Percentiles rank a stretch among this genome's conserved stretches.
These are phyloP conservation scores for Stigmatopora argus DNA, from an alignment of 2,113 vertebrate genomes.

Conservation along the genomic window DNA sequence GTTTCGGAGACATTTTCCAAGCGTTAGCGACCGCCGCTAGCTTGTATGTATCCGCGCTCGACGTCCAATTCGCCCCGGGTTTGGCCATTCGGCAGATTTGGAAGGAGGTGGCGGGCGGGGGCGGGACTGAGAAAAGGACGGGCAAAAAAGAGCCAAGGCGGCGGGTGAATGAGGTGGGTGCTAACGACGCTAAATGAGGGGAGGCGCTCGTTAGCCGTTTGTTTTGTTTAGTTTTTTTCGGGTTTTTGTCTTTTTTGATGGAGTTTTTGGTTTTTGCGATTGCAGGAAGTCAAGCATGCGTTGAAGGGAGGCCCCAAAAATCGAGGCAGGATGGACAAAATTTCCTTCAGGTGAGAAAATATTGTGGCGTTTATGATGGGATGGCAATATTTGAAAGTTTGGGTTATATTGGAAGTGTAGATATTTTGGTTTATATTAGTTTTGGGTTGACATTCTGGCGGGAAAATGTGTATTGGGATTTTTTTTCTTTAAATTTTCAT, in stretches of 20 bases:
- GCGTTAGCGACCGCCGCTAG: slow-evolving; percentile 5
- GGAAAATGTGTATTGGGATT: too few species aligned
- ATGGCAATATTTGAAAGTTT: too few species aligned
- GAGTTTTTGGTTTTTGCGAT: not conserved
- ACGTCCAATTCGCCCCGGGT: slow-evolving; percentile 15
- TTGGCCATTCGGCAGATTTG: slow-evolving; percentile 38
- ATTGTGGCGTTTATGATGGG: too few species aligned
- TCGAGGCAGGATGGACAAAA: slow-evolving; percentile 40
- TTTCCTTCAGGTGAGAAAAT: slow-evolving; percentile 43
- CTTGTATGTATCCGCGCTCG: not conserved
- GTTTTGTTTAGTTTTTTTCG: not conserved
- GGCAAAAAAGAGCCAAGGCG: slow-evolving; percentile 13
- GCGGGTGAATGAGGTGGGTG: slow-evolving; percentile 50
- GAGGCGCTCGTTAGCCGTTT: not conserved
- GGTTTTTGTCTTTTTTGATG: slow-evolving; percentile 9
- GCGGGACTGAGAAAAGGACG: slow-evolving; percentile 32
- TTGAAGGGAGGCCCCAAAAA: slow-evolving; percentile 45
- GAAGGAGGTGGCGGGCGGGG: slow-evolving; percentile 42
- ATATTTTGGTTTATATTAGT: too few species aligned
- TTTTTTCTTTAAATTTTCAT: too few species aligned
- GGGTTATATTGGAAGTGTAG: too few species aligned
- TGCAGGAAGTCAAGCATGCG: slow-evolving; percentile 42
- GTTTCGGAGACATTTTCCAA: slow-evolving; percentile 26
- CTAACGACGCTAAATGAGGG: slow-evolving; percentile 28
- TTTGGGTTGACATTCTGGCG: too few species aligned